These are phyloP conservation scores for Ophion costatus DNA, from an alignment of 2,888 invertebrate species.

Conservation along the genomic window DNA sequence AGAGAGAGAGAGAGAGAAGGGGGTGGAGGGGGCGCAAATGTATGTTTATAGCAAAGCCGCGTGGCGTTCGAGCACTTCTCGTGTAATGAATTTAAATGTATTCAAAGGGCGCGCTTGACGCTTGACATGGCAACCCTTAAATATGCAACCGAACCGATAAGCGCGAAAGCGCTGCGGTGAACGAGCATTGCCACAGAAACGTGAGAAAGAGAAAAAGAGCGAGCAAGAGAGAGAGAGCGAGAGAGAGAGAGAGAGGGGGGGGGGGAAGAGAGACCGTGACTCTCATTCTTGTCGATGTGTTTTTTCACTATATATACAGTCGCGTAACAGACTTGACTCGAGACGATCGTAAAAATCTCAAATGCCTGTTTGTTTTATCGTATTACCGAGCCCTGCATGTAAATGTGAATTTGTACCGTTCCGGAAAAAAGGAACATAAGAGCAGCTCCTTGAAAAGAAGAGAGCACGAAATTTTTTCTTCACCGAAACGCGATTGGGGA, in stretches of 20 bases:
- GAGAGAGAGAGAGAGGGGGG: conserved; percentile 66
- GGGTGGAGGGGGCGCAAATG: not conserved
- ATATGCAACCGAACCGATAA: conserved; percentile 80
- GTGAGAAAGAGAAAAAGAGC: conserved; percentile 72
- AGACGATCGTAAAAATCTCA: conserved; percentile 63
- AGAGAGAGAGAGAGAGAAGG: not conserved
- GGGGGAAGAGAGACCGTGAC: conserved; percentile 59
- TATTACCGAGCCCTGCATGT: conserved; percentile 21
- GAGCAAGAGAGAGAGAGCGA: conserved; percentile 42
- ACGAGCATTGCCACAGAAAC: conserved; percentile 76
- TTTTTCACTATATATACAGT: conserved; percentile 28
- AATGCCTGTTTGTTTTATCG: conserved; percentile 61
- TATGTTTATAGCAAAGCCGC: conserved; percentile 44
- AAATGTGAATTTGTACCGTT: not conserved
- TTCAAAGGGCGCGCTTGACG: conserved; percentile 82
- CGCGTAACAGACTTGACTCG: conserved; percentile 16
- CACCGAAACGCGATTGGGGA: not conserved
- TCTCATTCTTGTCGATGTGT: conserved; percentile 51
- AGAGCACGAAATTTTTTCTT: not conserved
- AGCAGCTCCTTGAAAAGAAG: not conserved
- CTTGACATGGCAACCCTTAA: conserved; percentile 82
- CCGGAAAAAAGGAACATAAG: not conserved
- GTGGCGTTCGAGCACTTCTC: conserved; percentile 69
- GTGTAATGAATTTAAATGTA: conserved; percentile 83
- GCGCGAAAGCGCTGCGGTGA: conserved; percentile 76